phyloP scores from a whole-genome alignment of 2,113 vertebrate genomes.

The Dromaius novaehollandiae region DNA sequence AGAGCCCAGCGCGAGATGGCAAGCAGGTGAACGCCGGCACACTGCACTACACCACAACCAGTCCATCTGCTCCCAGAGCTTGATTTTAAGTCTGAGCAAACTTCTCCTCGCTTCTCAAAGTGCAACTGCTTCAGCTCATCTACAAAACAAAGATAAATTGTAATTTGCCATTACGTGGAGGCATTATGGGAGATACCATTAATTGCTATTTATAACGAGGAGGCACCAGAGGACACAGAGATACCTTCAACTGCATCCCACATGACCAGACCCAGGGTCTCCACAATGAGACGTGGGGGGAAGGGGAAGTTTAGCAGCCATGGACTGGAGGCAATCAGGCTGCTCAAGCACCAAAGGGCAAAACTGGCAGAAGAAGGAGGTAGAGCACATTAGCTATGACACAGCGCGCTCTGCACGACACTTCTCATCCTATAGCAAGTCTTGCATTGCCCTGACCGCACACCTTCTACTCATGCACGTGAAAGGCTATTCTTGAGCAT shows the following conservation, averaged over 20 bases:
- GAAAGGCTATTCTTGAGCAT: background rate
- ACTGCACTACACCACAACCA: background rate
- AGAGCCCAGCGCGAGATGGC: background rate
- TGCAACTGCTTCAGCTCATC: background rate
- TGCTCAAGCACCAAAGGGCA: background rate
- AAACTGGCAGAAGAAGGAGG: background rate
- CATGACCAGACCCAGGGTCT: background rate
- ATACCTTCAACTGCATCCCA: fast-evolving
- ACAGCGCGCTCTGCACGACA: background rate
- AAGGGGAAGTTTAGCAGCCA: background rate
- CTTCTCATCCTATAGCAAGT: background rate
- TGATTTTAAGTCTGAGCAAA: background rate
- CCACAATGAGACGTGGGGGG: background rate
- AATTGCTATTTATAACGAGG: background rate
- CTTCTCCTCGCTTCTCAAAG: background rate
- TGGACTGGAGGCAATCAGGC: background rate
- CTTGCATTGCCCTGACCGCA: background rate
- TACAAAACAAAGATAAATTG: background rate
- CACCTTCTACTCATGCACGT: background rate
- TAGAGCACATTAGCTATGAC: background rate
- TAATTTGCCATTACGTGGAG: background rate
- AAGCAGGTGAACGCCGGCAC: background rate
- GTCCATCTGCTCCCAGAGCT: background rate
- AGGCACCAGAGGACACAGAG: background rate
- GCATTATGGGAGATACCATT: background rate